Evolutionary conservation across 2,888 invertebrate species (phyloP).

Genomic region (Vanessa cardui): DNA sequence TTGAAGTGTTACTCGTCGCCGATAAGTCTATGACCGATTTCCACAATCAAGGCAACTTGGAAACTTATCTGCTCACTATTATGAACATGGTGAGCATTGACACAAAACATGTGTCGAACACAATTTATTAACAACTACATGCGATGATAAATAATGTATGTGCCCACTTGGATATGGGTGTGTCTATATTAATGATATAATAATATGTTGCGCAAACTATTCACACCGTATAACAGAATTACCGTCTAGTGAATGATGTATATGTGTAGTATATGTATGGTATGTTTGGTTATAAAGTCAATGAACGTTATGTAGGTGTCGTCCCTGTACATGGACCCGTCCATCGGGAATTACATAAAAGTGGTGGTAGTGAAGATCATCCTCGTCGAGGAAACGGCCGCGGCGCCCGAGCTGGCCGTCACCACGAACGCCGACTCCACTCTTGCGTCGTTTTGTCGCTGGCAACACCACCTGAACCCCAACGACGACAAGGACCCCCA

Average conservation of each 20-base stretch:
- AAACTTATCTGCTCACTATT: conserved; percentile 93
- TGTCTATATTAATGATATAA: too few species aligned
- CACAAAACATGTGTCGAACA: conserved; percentile 12
- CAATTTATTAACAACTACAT: too few species aligned
- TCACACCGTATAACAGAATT: too few species aligned
- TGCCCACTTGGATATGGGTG: too few species aligned
- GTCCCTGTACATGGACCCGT: conserved; percentile 92
- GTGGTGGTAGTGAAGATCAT: conserved; percentile 94
- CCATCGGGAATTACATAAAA: conserved; percentile 94
- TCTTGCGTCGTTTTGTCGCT: conserved; percentile 92
- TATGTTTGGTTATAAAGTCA: too few species aligned
- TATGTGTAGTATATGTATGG: too few species aligned
- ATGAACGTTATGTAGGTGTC: conserved; percentile 80
- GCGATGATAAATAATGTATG: too few species aligned
- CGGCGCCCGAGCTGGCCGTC: conserved; percentile 86
- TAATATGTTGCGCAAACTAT: too few species aligned
- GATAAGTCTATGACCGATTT: conserved; percentile 94
- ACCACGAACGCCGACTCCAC: conserved; percentile 92
- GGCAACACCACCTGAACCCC: conserved; percentile 90
- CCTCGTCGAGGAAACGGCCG: conserved; percentile 86
- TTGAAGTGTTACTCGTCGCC: conserved; percentile 94
- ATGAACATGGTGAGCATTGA: conserved; percentile 91
- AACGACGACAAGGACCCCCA: conserved; percentile 90
- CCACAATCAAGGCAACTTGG: conserved; percentile 91
- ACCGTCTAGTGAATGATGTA: too few species aligned